phyloP scores from a whole-genome alignment of 2,797 vertebrate genomes.

The Caiman crocodilus region DNA sequence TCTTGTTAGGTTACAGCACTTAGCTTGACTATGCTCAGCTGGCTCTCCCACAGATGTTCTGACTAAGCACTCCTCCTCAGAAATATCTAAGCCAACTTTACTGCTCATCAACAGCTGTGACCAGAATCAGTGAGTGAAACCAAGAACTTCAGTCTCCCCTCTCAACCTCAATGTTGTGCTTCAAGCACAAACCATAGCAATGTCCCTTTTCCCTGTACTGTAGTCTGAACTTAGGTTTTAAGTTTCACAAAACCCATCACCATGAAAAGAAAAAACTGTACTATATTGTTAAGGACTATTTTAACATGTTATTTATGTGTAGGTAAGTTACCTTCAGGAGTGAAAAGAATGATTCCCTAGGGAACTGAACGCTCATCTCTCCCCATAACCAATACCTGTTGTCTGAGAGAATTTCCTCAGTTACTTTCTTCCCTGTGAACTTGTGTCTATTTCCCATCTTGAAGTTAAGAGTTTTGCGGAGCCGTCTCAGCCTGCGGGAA shows the following conservation, averaged over 20 bases:
- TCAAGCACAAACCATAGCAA: neutral
- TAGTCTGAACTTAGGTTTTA: neutral
- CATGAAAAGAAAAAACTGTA: neutral
- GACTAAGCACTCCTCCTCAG: neutral
- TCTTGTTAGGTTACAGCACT: neutral
- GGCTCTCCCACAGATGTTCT: neutral
- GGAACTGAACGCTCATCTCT: neutral
- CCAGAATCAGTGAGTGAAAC: neutral
- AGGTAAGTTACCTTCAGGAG: neutral
- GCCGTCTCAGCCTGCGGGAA: slow-evolving; percentile 92
- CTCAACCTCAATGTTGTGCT: neutral
- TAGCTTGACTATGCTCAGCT: neutral
- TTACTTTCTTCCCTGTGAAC: slow-evolving; percentile 97
- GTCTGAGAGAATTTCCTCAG: slow-evolving; percentile 94
- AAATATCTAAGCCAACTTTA: neutral
- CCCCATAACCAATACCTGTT: slow-evolving; percentile 84
- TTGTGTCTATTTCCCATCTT: slow-evolving; percentile 99
- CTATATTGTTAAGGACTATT: neutral
- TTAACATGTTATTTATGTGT: neutral
- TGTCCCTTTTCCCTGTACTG: neutral
- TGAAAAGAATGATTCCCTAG: neutral
- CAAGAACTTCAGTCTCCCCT: neutral
- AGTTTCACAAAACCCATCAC: neutral
- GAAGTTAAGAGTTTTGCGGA: slow-evolving; percentile 96
- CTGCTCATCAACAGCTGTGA: neutral